Evolutionary conservation across 2,888 invertebrate species (phyloP).

Genomic region (Tipula lateralis): DNA sequence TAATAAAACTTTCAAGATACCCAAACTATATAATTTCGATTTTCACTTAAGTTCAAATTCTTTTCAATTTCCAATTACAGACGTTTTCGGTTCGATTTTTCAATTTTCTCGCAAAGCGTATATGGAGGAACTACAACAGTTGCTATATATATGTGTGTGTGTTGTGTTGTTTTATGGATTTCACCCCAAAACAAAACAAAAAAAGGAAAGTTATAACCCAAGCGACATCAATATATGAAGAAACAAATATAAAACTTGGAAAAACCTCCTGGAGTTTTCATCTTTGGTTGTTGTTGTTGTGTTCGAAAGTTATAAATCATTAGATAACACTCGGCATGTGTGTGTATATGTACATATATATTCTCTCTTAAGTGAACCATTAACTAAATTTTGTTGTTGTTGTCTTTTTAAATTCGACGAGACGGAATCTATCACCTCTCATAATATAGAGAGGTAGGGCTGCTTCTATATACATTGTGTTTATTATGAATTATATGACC

Average conservation of each 20-base stretch:
- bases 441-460: neutral
- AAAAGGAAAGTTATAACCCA: neutral
- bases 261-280: neutral
- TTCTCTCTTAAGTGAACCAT: neutral
- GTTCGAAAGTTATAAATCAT: neutral
- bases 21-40: neutral
- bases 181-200: neutral
- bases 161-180: neutral
- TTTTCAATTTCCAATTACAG: neutral
- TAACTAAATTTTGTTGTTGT: neutral
- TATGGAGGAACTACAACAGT: neutral
- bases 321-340: neutral
- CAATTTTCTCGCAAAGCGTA: neutral
- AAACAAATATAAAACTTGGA: neutral
- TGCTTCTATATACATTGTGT: no score
- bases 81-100: neutral
- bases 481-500: neutral
- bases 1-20: neutral
- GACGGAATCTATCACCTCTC: slow-evolving; percentile 6
- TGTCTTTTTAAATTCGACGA: neutral
- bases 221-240: neutral
- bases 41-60: neutral
- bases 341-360: neutral
- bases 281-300: neutral
- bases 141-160: neutral